These are phyloP conservation scores for Arctocebus calabarensis DNA, from an alignment of 2,797 vertebrate species.

Conservation along the genomic window DNA sequence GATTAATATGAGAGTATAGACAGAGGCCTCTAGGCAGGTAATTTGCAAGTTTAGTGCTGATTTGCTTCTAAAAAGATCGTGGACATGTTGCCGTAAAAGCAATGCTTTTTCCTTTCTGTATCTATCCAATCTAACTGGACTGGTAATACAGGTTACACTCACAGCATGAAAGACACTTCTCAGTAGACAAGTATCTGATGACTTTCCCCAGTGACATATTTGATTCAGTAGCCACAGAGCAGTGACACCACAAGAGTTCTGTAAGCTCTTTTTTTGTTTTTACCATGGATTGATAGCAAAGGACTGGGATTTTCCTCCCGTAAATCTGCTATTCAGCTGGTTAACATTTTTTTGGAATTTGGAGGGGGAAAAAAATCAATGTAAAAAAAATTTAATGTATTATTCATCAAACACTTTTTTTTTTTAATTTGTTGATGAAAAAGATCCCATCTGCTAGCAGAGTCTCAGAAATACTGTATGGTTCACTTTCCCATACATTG, in stretches of 20 bases:
- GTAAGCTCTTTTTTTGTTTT: neutral
- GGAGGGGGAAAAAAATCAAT: neutral
- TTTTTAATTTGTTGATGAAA: conserved; percentile 8
- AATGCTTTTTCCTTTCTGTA: neutral
- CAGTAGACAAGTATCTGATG: neutral
- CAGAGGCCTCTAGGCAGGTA: neutral
- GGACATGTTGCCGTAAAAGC: neutral
- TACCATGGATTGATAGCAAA: neutral
- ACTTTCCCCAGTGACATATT: neutral
- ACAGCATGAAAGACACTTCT: neutral
- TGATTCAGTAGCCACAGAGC: neutral
- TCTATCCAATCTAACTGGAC: neutral
- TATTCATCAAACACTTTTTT: neutral
- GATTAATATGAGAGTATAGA: too few relatives aligned
- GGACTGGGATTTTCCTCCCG: neutral
- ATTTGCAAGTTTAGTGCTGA: neutral
- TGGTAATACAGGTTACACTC: neutral
- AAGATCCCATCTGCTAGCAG: neutral
- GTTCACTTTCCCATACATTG: neutral
- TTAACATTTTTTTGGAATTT: neutral
- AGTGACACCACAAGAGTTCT: neutral
- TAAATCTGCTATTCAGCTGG: neutral
- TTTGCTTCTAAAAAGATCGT: neutral
- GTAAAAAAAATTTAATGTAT: conserved; percentile 3
- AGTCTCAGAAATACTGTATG: neutral